Percentiles rank a stretch among this genome's conserved stretches.
Evolutionary conservation across 2,888 invertebrate species (phyloP).

Genomic region (Lochmaea crataegi): DNA sequence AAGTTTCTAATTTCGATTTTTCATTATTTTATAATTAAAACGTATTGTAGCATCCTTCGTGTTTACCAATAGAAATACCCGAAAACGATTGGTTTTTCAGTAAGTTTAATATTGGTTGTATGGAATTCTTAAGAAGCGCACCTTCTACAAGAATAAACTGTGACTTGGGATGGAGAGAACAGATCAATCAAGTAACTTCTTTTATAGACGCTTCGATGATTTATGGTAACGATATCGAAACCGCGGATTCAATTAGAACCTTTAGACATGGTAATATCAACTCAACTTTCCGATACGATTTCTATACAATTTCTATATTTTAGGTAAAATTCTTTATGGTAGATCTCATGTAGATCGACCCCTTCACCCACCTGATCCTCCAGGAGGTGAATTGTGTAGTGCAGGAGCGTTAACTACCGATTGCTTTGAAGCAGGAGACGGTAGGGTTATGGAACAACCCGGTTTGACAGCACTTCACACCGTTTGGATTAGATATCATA

Average conservation of each 20-base stretch:
- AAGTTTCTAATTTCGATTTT: conserved; percentile 49
- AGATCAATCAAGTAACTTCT: conserved; percentile 86
- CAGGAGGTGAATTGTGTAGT: conserved; percentile 75
- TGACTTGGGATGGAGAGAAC: conserved; percentile 84
- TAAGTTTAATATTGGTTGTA: conserved; percentile 77
- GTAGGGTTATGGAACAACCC: conserved; percentile 83
- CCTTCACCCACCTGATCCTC: conserved; percentile 68
- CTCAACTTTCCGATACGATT: neutral
- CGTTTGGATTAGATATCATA: conserved; percentile 80
- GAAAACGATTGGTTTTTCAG: conserved; percentile 79
- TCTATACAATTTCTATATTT: neutral
- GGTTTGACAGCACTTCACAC: conserved; percentile 82
- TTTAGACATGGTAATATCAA: conserved; percentile 77
- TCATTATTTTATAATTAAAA: neutral
- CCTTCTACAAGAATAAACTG: conserved; percentile 85
- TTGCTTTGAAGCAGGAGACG: conserved; percentile 85
- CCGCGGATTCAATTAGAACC: conserved; percentile 78
- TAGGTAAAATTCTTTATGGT: conserved; percentile 60
- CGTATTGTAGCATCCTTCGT: conserved; percentile 81
- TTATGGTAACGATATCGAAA: conserved; percentile 81
- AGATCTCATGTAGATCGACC: conserved; percentile 69
- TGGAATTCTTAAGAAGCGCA: conserved; percentile 86
- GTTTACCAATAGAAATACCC: conserved; percentile 83
- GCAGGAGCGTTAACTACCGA: conserved; percentile 78
- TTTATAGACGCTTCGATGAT: conserved; percentile 86